Conservation (phyloP, 2,797 vertebrate genomes). For the Sebastes itinus region DNA sequence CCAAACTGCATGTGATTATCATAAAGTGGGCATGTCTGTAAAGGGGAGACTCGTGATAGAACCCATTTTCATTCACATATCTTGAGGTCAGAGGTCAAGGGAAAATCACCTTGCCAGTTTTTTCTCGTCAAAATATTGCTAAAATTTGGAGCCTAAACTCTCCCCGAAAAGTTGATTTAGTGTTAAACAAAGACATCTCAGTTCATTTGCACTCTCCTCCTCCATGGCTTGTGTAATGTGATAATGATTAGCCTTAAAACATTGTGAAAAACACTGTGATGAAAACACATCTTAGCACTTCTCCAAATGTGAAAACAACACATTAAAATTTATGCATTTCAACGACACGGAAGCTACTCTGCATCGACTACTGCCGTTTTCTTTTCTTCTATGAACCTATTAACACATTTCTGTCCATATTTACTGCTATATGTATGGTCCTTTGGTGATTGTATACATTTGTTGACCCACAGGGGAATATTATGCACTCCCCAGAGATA, state of each 20-base stretch:
- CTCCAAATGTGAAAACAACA: slow-evolving; percentile 36
- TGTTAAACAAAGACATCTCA: no score
- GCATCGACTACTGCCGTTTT: not conserved
- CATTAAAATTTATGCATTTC: slow-evolving; percentile 20
- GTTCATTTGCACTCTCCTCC: no score
- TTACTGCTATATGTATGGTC: not conserved
- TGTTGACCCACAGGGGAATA: not conserved
- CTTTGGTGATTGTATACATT: not conserved
- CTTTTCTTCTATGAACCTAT: not conserved
- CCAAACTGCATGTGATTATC: no score
- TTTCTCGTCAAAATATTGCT: no score
- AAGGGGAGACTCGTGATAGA: no score
- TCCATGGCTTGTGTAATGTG: not conserved
- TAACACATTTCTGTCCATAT: slow-evolving; percentile 1
- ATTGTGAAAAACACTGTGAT: not conserved
- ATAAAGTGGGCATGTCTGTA: no score
- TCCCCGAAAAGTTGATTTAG: no score
- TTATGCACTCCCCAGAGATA: not conserved
- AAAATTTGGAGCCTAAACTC: no score
- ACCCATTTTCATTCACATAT: no score
- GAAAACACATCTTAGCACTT: slow-evolving; percentile 16
- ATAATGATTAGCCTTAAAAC: not conserved
- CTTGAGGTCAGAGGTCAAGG: no score
- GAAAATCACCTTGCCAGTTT: no score
- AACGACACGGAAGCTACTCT: not conserved